These are phyloP conservation scores for Trachelus stipa DNA, from an alignment of 2,888 invertebrate species.

Conservation along the genomic window DNA sequence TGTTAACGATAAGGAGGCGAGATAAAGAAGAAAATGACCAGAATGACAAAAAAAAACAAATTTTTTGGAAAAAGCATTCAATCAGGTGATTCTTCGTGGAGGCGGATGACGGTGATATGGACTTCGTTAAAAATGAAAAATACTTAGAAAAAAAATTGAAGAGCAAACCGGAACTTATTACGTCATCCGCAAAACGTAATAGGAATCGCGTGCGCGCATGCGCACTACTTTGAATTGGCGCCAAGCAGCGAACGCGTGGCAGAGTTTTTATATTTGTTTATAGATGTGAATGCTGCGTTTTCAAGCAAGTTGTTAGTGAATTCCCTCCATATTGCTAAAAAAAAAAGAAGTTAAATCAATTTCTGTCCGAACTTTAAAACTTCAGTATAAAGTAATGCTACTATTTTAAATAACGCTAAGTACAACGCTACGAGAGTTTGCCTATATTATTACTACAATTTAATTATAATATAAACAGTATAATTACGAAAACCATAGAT, in stretches of 20 bases:
- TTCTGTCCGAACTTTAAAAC: conserved; percentile 61
- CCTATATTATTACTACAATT: conserved; percentile 41
- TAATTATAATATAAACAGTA: conserved; percentile 25
- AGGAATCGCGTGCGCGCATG: not conserved
- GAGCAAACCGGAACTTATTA: not conserved
- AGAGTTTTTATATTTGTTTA: conserved; percentile 63
- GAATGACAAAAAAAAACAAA: conserved; percentile 20
- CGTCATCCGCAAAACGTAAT: not conserved
- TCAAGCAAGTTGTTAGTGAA: conserved; percentile 63
- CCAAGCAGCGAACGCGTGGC: conserved; percentile 28
- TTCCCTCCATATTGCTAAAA: conserved; percentile 59
- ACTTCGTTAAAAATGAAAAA: not conserved
- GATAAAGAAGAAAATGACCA: conserved; percentile 26
- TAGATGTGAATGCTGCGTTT: conserved; percentile 55
- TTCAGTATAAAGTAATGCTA: conserved; percentile 58
- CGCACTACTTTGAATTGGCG: conserved; percentile 23
- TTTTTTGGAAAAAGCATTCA: conserved; percentile 28
- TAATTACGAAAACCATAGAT: conserved; percentile 42
- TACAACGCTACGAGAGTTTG: conserved; percentile 61
- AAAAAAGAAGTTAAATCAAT: conserved; percentile 53
- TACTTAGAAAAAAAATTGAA: not conserved
- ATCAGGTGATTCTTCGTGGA: not conserved
- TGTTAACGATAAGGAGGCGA: not conserved
- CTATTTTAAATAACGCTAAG: conserved; percentile 65
- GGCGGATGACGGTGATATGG: not conserved